Evolutionary conservation across 2,797 vertebrate genomes (phyloP).

Genomic region (Rhabdophis nuchalis): DNA sequence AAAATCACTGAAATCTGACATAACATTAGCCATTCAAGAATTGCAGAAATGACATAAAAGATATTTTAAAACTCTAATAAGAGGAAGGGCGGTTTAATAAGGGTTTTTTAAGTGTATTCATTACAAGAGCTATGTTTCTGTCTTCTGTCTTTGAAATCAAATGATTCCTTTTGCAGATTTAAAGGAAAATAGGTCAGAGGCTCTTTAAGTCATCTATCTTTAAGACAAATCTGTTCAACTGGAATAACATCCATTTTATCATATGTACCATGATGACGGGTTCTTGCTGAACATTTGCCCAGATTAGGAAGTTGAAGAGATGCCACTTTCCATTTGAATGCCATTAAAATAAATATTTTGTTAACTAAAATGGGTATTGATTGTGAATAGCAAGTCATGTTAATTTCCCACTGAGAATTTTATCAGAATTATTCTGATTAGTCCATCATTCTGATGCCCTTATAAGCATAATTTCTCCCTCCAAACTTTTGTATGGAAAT

Average conservation of each 20-base stretch:
- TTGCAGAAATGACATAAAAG: not conserved
- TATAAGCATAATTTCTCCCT: constrained; percentile 63
- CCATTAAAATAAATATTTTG: constrained; percentile 40
- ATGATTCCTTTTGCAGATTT: constrained; percentile 19
- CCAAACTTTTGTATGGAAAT: constrained; percentile 42
- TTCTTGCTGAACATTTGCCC: constrained; percentile 47
- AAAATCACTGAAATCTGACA: not conserved
- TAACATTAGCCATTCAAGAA: constrained; percentile 21
- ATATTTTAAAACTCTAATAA: not conserved
- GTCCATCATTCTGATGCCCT: constrained; percentile 60
- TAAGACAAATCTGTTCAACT: constrained; percentile 27
- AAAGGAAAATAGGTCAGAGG: constrained; percentile 1
- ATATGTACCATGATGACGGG: constrained; percentile 48
- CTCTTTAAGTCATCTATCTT: not conserved
- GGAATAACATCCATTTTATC: constrained; percentile 48
- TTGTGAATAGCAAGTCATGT: constrained; percentile 51
- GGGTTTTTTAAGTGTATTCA: not conserved
- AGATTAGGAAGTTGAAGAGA: constrained; percentile 55
- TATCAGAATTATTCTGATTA: constrained; percentile 64
- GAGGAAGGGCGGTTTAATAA: not conserved
- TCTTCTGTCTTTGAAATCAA: constrained; percentile 33
- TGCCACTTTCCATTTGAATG: constrained; percentile 55
- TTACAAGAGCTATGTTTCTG: constrained; percentile 30
- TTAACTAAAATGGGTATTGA: constrained; percentile 51
- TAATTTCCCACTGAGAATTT: constrained; percentile 60